Evolutionary conservation across 2,797 vertebrate species (phyloP).

Genomic region (Trachurus trachurus): DNA sequence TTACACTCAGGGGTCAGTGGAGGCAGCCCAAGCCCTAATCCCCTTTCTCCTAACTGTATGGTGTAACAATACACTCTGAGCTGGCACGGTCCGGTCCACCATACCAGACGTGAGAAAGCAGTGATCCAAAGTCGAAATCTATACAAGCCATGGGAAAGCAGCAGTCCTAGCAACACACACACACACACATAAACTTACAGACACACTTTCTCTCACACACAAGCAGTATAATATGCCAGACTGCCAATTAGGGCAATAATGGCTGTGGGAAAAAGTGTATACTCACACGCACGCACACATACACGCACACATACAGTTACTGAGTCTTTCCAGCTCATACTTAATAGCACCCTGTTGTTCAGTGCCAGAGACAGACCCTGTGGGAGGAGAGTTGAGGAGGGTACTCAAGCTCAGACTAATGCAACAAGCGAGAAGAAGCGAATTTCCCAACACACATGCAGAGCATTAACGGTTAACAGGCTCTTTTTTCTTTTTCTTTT

Average conservation of each 20-base stretch:
- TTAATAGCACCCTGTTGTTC: conserved; percentile 81
- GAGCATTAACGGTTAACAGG: conserved; percentile 11
- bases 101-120: conserved; percentile 72
- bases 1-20: conserved; percentile 35
- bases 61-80: conserved; percentile 65
- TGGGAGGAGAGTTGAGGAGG: conserved; percentile 46
- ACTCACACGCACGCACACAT: conserved; percentile 24
- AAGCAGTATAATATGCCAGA: conserved; percentile 60
- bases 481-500: neutral
- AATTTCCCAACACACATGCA: conserved; percentile 35
- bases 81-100: conserved; percentile 47
- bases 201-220: conserved; percentile 45
- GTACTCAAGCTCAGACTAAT: conserved; percentile 43
- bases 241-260: conserved; percentile 70
- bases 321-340: conserved; percentile 72
- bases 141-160: conserved; percentile 76
- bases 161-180: conserved; percentile 49
- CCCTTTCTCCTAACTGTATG: conserved; percentile 37
- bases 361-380: conserved; percentile 80
- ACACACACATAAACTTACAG: conserved; percentile 24
- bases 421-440: conserved; percentile 36
- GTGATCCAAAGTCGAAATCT: conserved; percentile 68
- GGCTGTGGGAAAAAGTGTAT: conserved; percentile 58
- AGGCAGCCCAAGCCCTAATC: conserved; percentile 40
- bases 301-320: conserved; percentile 61